A percentile compares a stretch with the other conserved stretches of the same genome.
phyloP scores from a whole-genome alignment of 2,797 vertebrate species.

The Cuniculus paca region DNA sequence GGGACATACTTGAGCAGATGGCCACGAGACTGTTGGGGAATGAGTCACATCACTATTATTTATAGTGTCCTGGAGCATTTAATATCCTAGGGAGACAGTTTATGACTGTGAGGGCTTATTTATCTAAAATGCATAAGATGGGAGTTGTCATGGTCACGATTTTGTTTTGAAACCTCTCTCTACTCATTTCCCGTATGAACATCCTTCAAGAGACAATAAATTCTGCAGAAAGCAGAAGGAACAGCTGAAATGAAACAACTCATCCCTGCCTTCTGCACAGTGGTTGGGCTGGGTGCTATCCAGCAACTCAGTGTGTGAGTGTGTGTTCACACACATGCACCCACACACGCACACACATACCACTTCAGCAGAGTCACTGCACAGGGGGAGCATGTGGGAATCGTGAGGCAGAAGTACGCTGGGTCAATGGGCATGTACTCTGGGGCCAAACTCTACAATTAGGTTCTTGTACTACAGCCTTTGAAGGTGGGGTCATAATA shows the following conservation, averaged over 20 bases:
- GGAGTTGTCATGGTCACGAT: background rate
- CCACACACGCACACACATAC: background rate
- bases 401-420: background rate
- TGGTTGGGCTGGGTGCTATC: background rate
- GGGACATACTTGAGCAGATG: background rate
- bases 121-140: background rate
- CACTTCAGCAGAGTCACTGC: background rate
- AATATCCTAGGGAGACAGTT: background rate
- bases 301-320: background rate
- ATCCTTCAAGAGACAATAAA: constrained; percentile 2
- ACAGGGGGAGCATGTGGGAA: background rate
- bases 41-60: background rate
- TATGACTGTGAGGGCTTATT: background rate
- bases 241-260: background rate
- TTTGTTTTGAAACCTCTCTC: constrained; percentile 37
- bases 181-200: constrained; percentile 32
- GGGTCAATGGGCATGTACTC: fast-evolving
- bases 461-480: background rate
- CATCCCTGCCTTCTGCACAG: background rate
- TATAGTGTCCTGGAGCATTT: background rate
- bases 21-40: background rate
- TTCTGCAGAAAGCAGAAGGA: constrained; percentile 42
- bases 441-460: background rate
- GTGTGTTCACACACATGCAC: no score
- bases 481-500: background rate